Evolutionary conservation across 2,888 invertebrate genomes (phyloP).

Genomic region (Pharmacophagus antenor): DNA sequence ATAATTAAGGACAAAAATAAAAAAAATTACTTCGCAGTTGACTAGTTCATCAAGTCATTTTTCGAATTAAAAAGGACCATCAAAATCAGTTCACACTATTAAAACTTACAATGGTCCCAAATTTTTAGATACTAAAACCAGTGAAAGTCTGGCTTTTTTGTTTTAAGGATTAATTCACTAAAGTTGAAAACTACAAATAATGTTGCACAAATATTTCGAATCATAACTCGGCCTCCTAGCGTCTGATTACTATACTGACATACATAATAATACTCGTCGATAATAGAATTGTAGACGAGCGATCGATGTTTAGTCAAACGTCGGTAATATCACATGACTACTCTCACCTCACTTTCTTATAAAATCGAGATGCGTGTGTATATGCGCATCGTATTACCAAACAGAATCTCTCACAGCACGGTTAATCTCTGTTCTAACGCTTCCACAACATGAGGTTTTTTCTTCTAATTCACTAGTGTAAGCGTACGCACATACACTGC

Average conservation of each 20-base stretch:
- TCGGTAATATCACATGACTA: conserved; percentile 20
- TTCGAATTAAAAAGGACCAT: no score
- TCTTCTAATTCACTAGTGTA: not conserved
- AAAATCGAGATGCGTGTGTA: conserved; percentile 23
- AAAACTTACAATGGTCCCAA: no score
- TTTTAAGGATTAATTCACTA: not conserved
- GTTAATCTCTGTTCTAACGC: not conserved
- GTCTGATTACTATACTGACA: not conserved
- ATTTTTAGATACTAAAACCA: no score
- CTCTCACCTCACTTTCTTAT: conserved; percentile 28
- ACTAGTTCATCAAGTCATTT: no score
- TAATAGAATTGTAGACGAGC: not conserved
- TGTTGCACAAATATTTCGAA: not conserved
- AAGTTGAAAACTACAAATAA: not conserved
- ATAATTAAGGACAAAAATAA: no score
- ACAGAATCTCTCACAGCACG: conserved; percentile 11
- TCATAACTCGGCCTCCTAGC: not conserved
- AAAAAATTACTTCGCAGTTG: no score
- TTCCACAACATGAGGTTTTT: no score
- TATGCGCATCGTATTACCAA: conserved; percentile 24
- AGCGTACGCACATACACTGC: no score
- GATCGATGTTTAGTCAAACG: conserved; percentile 6
- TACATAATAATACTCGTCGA: not conserved
- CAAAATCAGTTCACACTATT: no score
- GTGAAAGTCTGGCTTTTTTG: no score